Evolutionary conservation across 2,888 invertebrate species (phyloP), one percentile per base, ranked within the genome.

Genomic region (Ctenicera cuprea): DNA sequence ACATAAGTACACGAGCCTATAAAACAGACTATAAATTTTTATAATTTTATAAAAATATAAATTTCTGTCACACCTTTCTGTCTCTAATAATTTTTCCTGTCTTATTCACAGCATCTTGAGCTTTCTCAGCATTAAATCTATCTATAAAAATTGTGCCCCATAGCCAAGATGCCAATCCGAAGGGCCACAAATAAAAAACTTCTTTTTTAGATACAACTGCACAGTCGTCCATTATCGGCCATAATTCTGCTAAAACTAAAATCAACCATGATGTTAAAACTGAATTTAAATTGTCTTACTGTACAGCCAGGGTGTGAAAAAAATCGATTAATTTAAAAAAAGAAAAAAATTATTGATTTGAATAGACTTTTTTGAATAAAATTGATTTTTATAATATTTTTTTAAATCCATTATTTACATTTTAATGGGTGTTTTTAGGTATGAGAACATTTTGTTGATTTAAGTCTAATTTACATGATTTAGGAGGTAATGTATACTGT

Each of bases 131-230:
- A 33, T 94, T 93, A 0, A 92, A 89, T 75, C 97, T 89, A 86
- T 97, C 93, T 61, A 97, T 95, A 85, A 95, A 97, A 66, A 97
- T 91, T 0, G 96, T 94, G 41, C 97, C 97, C 92, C 95, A 95
- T 68, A 97, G 88, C 94, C 95, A 96, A 3, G 93, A 91, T 0
- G 95, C 95, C 4, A 95, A 85, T 7, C 97, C 97, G 83, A 97
- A 96, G 1, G 95, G 94, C 77, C 95, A 94, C 59, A 94, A 87
- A 85, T 94, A 97, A 77, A 95, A 90, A 57, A 97, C 89, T 79
- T 95, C 94, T 78, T 92, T 93, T 87, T 97, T 97, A 0, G 95
- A 91, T 57, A 97, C 92, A 73, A 94, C 94, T 1, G 95, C 94
- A 79, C 94, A 93, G 30, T 93, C 91, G 52, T 93, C 91, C 88